Conservation (phyloP, 2,888 invertebrate species). For the Geotrupes spiniger region DNA sequence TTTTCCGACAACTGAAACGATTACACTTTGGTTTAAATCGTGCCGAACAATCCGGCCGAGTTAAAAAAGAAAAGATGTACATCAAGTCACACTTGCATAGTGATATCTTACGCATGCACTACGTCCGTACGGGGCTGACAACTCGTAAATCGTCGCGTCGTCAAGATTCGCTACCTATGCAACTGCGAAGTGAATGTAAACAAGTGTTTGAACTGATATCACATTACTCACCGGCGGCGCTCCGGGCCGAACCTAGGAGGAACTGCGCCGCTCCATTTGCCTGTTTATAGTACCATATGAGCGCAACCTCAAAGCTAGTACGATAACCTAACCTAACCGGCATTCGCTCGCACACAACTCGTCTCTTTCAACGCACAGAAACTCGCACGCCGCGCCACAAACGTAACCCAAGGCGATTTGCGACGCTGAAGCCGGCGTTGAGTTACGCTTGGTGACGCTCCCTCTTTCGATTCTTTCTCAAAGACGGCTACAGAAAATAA, state of each 20-base stretch:
- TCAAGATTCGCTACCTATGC: conserved; percentile 15
- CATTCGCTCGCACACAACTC: conserved; percentile 13
- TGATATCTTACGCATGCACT: too few species aligned
- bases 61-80: too few species aligned
- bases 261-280: conserved; percentile 52
- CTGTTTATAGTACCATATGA: conserved; percentile 53
- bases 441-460: too few species aligned
- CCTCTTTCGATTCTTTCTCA: too few species aligned
- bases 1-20: too few species aligned
- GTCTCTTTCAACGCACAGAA: not conserved
- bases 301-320: conserved; percentile 44
- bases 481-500: too few species aligned
- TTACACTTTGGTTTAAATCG: too few species aligned
- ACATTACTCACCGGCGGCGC: conserved; percentile 52
- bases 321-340: conserved; percentile 25
- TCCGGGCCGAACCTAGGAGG: conserved; percentile 50
- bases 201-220: conserved; percentile 37
- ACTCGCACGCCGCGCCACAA: not conserved
- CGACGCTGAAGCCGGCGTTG: too few species aligned
- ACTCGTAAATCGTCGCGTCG: too few species aligned
- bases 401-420: conserved; percentile 5
- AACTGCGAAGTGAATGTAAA: conserved; percentile 33
- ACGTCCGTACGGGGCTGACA: too few species aligned
- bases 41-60: too few species aligned
- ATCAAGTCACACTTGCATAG: too few species aligned